Percentiles rank a stretch among this genome's conserved stretches.
Evolutionary conservation across 2,113 vertebrate genomes (phyloP).

Genomic region (Peromyscus polionotus): DNA sequence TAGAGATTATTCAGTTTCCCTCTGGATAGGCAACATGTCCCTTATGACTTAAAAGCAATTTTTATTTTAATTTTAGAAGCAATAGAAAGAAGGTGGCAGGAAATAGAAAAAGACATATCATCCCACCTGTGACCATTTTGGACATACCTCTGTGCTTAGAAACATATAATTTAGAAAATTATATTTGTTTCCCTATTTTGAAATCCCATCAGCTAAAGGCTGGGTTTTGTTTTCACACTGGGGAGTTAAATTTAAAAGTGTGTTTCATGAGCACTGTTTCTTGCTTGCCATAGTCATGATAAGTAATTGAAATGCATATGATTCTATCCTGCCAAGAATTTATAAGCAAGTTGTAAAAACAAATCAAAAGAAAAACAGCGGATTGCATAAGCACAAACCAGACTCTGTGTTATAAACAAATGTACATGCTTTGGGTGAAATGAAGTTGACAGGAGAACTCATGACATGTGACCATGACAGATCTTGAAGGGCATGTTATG

Average conservation of each 20-base stretch:
- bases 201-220: background rate
- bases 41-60: background rate
- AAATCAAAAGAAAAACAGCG: background rate
- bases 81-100: background rate
- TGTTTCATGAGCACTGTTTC: background rate
- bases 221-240: background rate
- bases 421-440: background rate
- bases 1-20: background rate
- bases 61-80: background rate
- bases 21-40: background rate
- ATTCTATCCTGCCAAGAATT: background rate
- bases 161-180: background rate
- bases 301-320: background rate
- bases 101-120: background rate
- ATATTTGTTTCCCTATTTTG: background rate
- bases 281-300: background rate
- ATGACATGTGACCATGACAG: background rate
- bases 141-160: background rate
- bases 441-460: background rate
- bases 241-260: background rate
- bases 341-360: background rate
- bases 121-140: background rate
- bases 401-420: background rate
- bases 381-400: background rate
- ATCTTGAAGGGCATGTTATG: background rate